Evolutionary conservation across 2,888 invertebrate genomes (phyloP).

Genomic region (Drosophila conformis): DNA sequence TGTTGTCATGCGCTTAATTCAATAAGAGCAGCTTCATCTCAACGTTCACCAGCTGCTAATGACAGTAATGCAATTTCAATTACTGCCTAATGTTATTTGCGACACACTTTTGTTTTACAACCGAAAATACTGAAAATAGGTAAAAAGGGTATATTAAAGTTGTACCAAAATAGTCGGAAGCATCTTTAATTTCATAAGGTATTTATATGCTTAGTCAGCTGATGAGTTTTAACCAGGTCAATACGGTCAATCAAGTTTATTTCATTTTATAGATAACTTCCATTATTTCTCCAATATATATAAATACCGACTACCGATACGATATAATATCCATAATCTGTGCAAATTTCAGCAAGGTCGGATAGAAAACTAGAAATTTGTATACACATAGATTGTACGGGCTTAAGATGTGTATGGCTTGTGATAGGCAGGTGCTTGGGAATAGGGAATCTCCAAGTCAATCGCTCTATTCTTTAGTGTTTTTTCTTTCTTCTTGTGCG

Average conservation of each 20-base stretch:
- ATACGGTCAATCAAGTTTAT: no score
- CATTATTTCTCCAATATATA: no score
- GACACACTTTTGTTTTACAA: constrained; percentile 16
- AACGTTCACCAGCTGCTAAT: constrained; percentile 52
- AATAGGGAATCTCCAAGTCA: background rate
- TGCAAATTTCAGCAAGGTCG: background rate
- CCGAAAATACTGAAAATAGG: background rate
- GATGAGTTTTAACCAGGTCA: no score
- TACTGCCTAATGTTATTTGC: constrained; percentile 63
- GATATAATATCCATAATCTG: background rate
- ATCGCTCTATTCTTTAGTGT: background rate
- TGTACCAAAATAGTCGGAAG: background rate
- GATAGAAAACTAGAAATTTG: background rate
- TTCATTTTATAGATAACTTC: no score
- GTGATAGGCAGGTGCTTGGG: background rate
- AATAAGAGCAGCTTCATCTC: constrained; percentile 59
- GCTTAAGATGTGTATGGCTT: background rate
- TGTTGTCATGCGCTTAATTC: constrained; percentile 43
- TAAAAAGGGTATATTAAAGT: background rate
- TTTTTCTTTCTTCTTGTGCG: background rate
- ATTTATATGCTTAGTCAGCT: background rate
- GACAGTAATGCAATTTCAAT: constrained; percentile 74
- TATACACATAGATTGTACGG: background rate
- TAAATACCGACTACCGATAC: background rate
- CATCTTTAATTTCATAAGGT: background rate